These are phyloP conservation scores for Theocolax elegans DNA, from an alignment of 1,140 invertebrate species.

Conservation along the genomic window DNA sequence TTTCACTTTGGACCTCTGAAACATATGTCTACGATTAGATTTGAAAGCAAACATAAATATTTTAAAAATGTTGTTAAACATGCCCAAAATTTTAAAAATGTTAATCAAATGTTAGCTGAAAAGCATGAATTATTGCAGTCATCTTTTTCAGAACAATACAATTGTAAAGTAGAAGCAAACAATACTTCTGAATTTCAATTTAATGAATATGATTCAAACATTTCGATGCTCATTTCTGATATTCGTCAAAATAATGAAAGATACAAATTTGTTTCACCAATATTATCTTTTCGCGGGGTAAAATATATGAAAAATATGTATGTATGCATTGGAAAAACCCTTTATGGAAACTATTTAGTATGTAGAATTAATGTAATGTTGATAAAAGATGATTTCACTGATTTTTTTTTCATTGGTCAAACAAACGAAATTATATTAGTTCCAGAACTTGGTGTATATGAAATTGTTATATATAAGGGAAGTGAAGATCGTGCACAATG, in stretches of 20 bases:
- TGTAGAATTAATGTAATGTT: not conserved
- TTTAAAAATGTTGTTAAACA: slow-evolving; percentile 2
- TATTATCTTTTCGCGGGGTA: not conserved
- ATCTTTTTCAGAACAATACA: not conserved
- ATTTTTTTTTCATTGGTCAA: not conserved
- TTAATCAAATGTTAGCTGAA: not conserved
- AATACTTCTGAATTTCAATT: not conserved
- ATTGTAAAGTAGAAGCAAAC: not conserved
- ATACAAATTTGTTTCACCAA: not conserved
- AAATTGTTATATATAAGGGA: not conserved
- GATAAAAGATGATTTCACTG: not conserved
- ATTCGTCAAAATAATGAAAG: not conserved
- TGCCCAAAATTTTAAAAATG: slow-evolving; percentile 20
- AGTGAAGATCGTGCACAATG: not conserved
- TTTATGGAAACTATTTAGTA: not conserved
- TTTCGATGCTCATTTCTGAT: not conserved
- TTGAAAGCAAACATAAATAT: slow-evolving; percentile 22
- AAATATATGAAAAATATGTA: not conserved
- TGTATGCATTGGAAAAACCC: not conserved
- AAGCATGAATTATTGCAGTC: slow-evolving; percentile 6
- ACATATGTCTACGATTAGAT: slow-evolving; percentile 19
- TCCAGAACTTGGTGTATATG: slow-evolving; percentile 3
- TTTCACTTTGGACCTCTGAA: not conserved
- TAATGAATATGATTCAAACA: not conserved
- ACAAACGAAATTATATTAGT: not conserved